Percentiles rank a stretch among this genome's conserved stretches.
phyloP scores from a whole-genome alignment of 2,888 invertebrate genomes.

The Mycalesis mineus region DNA sequence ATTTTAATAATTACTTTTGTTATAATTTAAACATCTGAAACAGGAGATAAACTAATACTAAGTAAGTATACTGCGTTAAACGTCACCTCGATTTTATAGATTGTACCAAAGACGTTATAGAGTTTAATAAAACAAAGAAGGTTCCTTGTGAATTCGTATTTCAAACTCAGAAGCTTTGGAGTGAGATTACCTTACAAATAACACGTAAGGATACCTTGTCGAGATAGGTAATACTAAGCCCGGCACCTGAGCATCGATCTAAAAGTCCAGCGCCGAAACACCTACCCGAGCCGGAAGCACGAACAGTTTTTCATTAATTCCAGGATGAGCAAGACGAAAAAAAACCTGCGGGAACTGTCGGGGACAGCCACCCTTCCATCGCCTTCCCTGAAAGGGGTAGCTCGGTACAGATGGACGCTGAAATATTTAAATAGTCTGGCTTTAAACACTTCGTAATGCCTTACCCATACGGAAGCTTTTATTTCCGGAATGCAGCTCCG shows the following conservation, averaged over 20 bases:
- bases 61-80: too few species aligned
- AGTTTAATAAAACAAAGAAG: too few species aligned
- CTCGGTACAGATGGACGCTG: constrained; percentile 12
- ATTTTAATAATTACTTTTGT: too few species aligned
- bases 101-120: too few species aligned
- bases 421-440: constrained; percentile 34
- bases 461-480: constrained; percentile 22
- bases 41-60: too few species aligned
- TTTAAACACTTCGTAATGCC: constrained; percentile 31
- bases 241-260: not conserved
- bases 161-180: not conserved
- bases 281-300: not conserved
- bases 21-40: too few species aligned
- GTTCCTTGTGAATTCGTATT: too few species aligned
- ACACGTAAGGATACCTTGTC: not conserved
- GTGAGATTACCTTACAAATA: not conserved
- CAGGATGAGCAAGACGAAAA: constrained; percentile 3
- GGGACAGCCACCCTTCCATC: constrained; percentile 4
- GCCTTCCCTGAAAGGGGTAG: constrained; percentile 5
- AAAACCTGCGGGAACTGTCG: constrained; percentile 12
- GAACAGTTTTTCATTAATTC: constrained; percentile 7
- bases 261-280: not conserved
- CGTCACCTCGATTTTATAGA: too few species aligned
- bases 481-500: constrained; percentile 23
- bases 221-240: not conserved